Conservation (phyloP, 2,113 vertebrate species). For the Monopterus albus region DNA sequence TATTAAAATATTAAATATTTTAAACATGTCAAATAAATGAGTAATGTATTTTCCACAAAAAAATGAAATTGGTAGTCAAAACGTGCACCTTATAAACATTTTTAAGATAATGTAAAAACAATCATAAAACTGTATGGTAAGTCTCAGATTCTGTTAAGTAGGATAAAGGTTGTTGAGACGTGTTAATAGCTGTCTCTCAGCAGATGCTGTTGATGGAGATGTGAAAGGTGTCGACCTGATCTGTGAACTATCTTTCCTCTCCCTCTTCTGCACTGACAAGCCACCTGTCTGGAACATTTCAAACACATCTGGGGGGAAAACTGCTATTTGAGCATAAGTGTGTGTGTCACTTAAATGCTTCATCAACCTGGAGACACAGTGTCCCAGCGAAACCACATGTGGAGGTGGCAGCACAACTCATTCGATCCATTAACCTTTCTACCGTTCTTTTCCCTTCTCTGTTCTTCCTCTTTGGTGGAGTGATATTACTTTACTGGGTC, state of each 20-base stretch:
- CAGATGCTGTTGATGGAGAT: conserved; percentile 47
- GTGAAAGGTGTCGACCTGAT: conserved; percentile 59
- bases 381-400: conserved; percentile 44
- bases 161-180: not conserved
- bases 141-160: not conserved
- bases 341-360: conserved; percentile 34
- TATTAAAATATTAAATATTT: too few relatives aligned
- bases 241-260: conserved; percentile 37
- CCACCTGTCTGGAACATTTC: conserved; percentile 58
- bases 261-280: conserved; percentile 39
- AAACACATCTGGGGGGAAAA: conserved; percentile 28
- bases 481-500: conserved; percentile 81
- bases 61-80: too few relatives aligned
- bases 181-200: conserved; percentile 37
- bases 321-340: not conserved
- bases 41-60: too few relatives aligned
- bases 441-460: conserved; percentile 2
- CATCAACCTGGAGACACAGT: conserved; percentile 51
- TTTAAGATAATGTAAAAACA: too few relatives aligned
- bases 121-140: too few relatives aligned
- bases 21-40: too few relatives aligned
- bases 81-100: too few relatives aligned
- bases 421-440: conserved; percentile 51
- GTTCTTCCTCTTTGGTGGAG: conserved; percentile 49
- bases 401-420: conserved; percentile 54